A percentile compares a stretch with the other conserved stretches of the same genome.
These are phyloP conservation scores for Drosophila asahinai DNA, from an alignment of 1,140 invertebrate species.

Conservation along the genomic window DNA sequence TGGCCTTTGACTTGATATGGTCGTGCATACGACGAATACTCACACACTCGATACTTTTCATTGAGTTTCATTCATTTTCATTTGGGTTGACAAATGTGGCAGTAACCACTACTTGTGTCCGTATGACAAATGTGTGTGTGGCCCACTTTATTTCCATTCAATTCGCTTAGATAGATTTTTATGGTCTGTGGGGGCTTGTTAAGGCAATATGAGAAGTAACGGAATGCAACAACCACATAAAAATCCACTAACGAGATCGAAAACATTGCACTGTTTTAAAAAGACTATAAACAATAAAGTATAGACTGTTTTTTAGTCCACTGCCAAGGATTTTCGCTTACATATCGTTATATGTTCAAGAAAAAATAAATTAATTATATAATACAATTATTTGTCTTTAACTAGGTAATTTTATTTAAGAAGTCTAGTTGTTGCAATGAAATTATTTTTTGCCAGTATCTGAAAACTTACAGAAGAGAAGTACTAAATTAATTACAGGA, in stretches of 20 bases:
- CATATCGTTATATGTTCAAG: neutral
- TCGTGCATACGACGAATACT: constrained; percentile 31
- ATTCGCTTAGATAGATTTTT: constrained; percentile 64
- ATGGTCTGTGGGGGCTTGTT: constrained; percentile 37
- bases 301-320: neutral
- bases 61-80: constrained; percentile 77
- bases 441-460: no score
- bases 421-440: no score
- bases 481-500: no score
- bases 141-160: constrained; percentile 75
- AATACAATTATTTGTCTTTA: no score
- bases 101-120: constrained; percentile 28
- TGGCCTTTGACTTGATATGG: constrained; percentile 48
- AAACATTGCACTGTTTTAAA: constrained; percentile 9
- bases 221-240: constrained; percentile 3
- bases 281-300: neutral
- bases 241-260: constrained; percentile 44
- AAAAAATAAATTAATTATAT: neutral
- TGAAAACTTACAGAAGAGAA: no score
- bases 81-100: constrained; percentile 79
- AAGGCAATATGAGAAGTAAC: constrained; percentile 41
- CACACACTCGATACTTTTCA: constrained; percentile 51
- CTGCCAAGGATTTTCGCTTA: neutral
- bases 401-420: neutral
- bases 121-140: constrained; percentile 44